Conservation (phyloP, 2,797 vertebrate genomes). For the Fistularia tabacaria region DNA sequence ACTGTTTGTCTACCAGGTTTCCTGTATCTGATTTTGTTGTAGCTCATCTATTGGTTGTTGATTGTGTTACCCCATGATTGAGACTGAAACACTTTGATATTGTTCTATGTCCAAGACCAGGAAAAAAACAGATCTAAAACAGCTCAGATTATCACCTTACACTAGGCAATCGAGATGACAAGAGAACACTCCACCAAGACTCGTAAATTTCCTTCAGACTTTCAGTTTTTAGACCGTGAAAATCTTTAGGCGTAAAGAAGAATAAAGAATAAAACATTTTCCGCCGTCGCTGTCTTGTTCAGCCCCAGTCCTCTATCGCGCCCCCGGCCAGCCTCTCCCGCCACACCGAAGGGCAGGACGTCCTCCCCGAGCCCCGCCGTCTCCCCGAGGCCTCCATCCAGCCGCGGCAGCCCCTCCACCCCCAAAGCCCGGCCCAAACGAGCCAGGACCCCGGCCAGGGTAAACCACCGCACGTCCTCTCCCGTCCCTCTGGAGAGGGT, state of each 20-base stretch:
- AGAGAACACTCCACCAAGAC: too few relatives aligned
- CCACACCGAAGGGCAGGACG: constrained; percentile 73
- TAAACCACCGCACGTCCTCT: constrained; percentile 67
- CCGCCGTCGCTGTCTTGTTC: neutral
- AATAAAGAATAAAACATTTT: too few relatives aligned
- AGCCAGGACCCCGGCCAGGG: constrained; percentile 68
- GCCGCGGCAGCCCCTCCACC: constrained; percentile 75
- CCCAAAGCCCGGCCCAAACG: constrained; percentile 79
- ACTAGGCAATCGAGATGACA: too few relatives aligned
- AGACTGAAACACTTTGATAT: too few relatives aligned
- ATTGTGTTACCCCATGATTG: too few relatives aligned
- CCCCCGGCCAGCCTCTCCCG: constrained; percentile 82
- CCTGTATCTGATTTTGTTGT: too few relatives aligned
- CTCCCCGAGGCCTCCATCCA: constrained; percentile 67
- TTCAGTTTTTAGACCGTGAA: neutral
- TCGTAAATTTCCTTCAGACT: constrained; percentile 4
- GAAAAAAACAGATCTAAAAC: too few relatives aligned
- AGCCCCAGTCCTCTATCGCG: constrained; percentile 82
- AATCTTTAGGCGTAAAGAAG: too few relatives aligned
- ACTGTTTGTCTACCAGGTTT: too few relatives aligned
- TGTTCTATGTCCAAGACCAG: too few relatives aligned
- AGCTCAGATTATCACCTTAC: too few relatives aligned
- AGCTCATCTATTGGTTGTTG: too few relatives aligned
- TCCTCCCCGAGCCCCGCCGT: constrained; percentile 72
- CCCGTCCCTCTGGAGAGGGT: constrained; percentile 57